These are phyloP conservation scores for Aplodontia rufa DNA, from an alignment of 2,113 vertebrate genomes.

Conservation along the genomic window DNA sequence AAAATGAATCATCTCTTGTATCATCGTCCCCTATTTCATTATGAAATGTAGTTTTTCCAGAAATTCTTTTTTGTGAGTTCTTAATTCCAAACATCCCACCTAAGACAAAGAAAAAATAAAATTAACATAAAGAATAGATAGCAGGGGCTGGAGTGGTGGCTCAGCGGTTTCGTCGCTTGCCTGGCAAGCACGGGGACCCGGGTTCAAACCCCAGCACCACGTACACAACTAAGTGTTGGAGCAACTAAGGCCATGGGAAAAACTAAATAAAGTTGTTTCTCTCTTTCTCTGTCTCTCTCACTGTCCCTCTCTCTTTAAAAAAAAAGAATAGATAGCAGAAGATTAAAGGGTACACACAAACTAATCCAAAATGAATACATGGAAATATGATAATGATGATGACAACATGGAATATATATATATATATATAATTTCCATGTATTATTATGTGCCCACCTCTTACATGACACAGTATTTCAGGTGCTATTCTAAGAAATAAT, in stretches of 20 bases:
- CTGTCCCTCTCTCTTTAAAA: too few relatives aligned
- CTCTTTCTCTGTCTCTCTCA: too few relatives aligned
- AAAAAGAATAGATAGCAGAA: slow-evolving; percentile 22
- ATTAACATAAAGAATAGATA: slow-evolving; percentile 36
- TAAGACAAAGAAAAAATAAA: slow-evolving; percentile 60
- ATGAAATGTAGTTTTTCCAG: slow-evolving; percentile 55
- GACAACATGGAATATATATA: neutral
- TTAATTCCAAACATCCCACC: slow-evolving; percentile 63
- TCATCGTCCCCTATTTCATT: slow-evolving; percentile 44
- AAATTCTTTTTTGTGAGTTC: slow-evolving; percentile 48
- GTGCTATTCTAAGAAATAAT: slow-evolving; percentile 45
- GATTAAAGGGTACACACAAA: slow-evolving; percentile 27
- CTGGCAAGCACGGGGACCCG: too few relatives aligned
- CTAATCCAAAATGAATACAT: slow-evolving; percentile 26
- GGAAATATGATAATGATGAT: slow-evolving; percentile 15
- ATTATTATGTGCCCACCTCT: slow-evolving; percentile 36
- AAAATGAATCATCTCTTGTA: slow-evolving; percentile 52
- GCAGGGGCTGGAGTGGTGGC: too few relatives aligned
- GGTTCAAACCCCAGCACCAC: too few relatives aligned
- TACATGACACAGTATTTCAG: neutral
- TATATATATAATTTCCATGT: too few relatives aligned
- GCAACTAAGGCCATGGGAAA: too few relatives aligned
- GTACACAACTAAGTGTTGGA: too few relatives aligned
- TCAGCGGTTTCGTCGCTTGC: too few relatives aligned
- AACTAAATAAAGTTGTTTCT: too few relatives aligned